Base-by-base conservation (phyloP, 2,797 vertebrate genomes). In the Gouania willdenowi region DNA sequence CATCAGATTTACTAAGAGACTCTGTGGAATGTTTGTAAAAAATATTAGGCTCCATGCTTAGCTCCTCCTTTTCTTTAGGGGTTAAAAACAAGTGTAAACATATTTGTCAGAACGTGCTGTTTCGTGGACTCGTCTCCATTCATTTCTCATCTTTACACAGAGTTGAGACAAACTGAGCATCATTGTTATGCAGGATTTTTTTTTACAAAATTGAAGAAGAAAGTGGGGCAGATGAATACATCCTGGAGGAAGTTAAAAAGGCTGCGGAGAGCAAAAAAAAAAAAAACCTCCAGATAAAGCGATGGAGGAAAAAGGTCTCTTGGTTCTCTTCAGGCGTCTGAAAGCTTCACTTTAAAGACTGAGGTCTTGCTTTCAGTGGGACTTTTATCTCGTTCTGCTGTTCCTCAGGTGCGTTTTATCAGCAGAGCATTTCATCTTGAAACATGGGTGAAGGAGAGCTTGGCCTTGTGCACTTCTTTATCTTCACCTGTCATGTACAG, bases 401-500 rank as follows among this genome's bases (percentile, higher is more conserved):
- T 53, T 80, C 59, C 36, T 31, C 19, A 11, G 22, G 41, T 31
- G 52, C 57, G 11, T 75, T 76, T 52, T 81, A 71, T 58, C 57
- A 53, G 27, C 44, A 23, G n/a, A 6, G 27, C 48, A 65, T 56
- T 58, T 76, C 64, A 72, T 68, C 58, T 64, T 59, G 19, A 59
- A 65, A 47, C 41, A 36, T 23, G 51, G 50, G 52, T 55, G 50
- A 27, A 56, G 37, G 20, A 26, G 42, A 48, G 50, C 42, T 20
- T 21, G 72, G 41, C 72, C 68, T n/a, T 30, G 22, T 49, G 13
- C 53, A 32, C 54, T 32, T 62, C 71, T 71, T 76, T 70, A 77
- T 80, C 79, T 67, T 45, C 56, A 66, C 69, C 54, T 64, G 71
- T 72, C 74, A 27, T 65, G 76, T 73, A 69, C 74, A 63, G 72